Evolutionary conservation across 2,113 vertebrate genomes (phyloP).

Genomic region (Onychorhynchus coronatus): DNA sequence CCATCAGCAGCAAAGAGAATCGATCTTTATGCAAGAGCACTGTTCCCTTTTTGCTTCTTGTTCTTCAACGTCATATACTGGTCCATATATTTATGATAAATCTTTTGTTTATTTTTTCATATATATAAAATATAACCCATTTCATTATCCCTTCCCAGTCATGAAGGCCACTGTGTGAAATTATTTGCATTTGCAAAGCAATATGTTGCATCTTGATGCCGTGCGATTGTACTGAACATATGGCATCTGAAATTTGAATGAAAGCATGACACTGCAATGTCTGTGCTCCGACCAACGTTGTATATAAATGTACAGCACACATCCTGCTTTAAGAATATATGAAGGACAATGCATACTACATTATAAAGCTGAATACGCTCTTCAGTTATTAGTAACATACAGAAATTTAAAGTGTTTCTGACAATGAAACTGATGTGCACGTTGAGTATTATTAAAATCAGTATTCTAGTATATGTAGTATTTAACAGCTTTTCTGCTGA

Average conservation of each 20-base stretch:
- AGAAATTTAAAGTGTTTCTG: conserved; percentile 66
- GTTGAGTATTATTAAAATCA: conserved; percentile 66
- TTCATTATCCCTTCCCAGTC: conserved; percentile 56
- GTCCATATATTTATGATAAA: conserved; percentile 95
- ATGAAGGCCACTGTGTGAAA: conserved; percentile 70
- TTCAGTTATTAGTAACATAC: conserved; percentile 61
- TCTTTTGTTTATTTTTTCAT: conserved; percentile 29
- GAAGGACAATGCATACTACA: conserved; percentile 57
- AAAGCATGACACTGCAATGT: conserved; percentile 79
- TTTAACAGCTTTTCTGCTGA: conserved; percentile 68
- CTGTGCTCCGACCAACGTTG: conserved; percentile 63
- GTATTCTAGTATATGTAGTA: conserved; percentile 68
- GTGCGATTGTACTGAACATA: conserved; percentile 67
- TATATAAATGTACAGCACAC: conserved; percentile 76
- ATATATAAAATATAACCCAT: conserved; percentile 61
- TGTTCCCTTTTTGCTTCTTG: conserved; percentile 98
- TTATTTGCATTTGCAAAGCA: conserved; percentile 78
- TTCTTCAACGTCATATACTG: conserved; percentile 99
- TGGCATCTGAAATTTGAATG: conserved; percentile 73
- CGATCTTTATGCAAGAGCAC: conserved; percentile 91
- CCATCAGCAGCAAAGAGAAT: conserved; percentile 94
- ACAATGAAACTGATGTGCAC: conserved; percentile 71
- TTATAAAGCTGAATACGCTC: conserved; percentile 44
- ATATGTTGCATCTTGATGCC: conserved; percentile 76
- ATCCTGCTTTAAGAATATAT: conserved; percentile 70